These are phyloP conservation scores for Pyrgilauda ruficollis DNA, from an alignment of 2,113 vertebrate genomes.

Conservation along the genomic window DNA sequence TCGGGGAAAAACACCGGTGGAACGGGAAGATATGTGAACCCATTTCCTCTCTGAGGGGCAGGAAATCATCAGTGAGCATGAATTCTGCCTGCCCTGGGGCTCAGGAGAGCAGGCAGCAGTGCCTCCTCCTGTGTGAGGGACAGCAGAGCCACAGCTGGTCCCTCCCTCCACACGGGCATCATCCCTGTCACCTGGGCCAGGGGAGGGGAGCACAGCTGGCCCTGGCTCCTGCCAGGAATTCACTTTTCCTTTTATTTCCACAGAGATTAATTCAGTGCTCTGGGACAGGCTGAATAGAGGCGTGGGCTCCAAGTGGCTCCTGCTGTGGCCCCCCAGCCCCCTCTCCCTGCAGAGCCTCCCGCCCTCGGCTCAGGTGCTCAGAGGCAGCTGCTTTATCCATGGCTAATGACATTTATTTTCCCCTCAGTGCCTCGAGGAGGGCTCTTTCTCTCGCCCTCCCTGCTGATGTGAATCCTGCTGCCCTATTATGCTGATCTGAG, in stretches of 20 bases:
- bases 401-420: background rate
- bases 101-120: background rate
- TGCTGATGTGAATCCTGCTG: background rate
- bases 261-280: background rate
- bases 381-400: background rate
- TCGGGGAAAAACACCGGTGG: background rate
- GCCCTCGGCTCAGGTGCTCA: constrained; percentile 5
- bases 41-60: background rate
- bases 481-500: background rate
- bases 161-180: background rate
- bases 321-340: background rate
- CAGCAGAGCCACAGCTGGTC: background rate
- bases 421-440: background rate
- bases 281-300: background rate
- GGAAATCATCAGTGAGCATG: background rate
- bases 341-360: background rate
- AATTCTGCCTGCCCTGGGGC: background rate
- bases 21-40: background rate
- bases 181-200: background rate
- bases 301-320: background rate
- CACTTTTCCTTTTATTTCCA: background rate
- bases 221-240: background rate
- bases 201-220: background rate
- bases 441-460: background rate
- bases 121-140: background rate